These are phyloP conservation scores for Apodemia mormo DNA, from an alignment of 2,888 invertebrate species.

Conservation along the genomic window DNA sequence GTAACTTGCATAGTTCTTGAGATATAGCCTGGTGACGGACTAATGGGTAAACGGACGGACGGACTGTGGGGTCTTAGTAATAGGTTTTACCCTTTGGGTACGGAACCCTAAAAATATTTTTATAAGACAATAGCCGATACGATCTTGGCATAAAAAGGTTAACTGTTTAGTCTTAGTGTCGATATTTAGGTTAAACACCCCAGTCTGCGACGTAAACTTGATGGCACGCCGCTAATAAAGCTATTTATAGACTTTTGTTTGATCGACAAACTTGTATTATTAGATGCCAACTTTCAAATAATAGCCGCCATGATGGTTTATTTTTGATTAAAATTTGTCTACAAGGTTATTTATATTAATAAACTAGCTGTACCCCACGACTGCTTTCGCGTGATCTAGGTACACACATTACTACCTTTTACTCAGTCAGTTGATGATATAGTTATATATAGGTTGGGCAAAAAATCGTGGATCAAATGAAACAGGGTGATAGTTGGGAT, in stretches of 20 bases:
- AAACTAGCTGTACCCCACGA: too few relatives aligned
- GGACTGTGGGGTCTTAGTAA: too few relatives aligned
- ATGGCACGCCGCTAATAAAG: background rate
- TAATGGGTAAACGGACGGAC: too few relatives aligned
- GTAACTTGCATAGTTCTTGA: too few relatives aligned
- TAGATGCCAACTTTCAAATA: conserved; percentile 16
- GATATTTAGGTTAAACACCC: conserved; percentile 17
- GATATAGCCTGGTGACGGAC: too few relatives aligned
- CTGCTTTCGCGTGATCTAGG: too few relatives aligned
- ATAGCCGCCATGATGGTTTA: conserved; percentile 5
- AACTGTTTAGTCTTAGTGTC: conserved; percentile 12
- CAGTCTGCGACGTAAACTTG: conserved; percentile 4
- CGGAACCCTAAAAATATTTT: background rate
- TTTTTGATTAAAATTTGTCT: conserved; percentile 2
- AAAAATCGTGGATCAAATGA: too few relatives aligned
- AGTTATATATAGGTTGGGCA: too few relatives aligned
- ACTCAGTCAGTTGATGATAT: too few relatives aligned
- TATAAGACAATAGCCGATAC: background rate
- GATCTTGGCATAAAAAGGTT: conserved; percentile 12
- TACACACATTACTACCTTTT: too few relatives aligned
- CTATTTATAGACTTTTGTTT: conserved; percentile 15
- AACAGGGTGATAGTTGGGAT: too few relatives aligned
- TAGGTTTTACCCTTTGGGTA: too few relatives aligned
- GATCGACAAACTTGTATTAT: conserved; percentile 15
- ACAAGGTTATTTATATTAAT: background rate